phyloP scores from a whole-genome alignment of 2,113 vertebrate species.

The Tyrannus savana region DNA sequence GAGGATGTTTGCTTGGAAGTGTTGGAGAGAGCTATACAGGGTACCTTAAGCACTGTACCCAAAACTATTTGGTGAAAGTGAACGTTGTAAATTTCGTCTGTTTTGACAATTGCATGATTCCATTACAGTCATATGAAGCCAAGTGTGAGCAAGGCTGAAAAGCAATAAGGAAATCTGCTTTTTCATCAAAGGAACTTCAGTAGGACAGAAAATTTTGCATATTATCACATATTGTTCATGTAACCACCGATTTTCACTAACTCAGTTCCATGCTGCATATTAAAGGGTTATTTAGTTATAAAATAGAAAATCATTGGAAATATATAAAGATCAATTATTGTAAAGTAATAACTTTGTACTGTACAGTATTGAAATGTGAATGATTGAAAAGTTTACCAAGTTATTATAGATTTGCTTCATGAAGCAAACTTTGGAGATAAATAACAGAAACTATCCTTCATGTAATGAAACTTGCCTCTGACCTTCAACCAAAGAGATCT shows the following conservation, averaged over 20 bases:
- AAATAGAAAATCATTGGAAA: background rate
- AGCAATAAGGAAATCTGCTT: background rate
- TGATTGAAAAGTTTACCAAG: background rate
- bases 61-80: background rate
- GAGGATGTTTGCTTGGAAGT: background rate
- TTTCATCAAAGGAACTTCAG: background rate
- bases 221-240: background rate
- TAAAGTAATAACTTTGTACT: background rate
- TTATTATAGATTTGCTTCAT: background rate
- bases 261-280: accelerated
- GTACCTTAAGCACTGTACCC: background rate
- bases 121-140: background rate
- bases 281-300: background rate
- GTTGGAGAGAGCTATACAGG: background rate
- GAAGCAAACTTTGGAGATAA: background rate
- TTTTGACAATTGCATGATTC: background rate
- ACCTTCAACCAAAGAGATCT: background rate
- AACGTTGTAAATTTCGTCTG: background rate
- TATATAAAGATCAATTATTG: background rate
- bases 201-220: background rate
- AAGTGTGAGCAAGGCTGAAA: background rate
- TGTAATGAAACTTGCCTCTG: background rate
- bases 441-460: background rate
- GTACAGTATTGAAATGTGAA: background rate
- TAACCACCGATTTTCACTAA: background rate